Base-by-base conservation (phyloP, 2,888 invertebrate species). In the Drosophila mimica region DNA sequence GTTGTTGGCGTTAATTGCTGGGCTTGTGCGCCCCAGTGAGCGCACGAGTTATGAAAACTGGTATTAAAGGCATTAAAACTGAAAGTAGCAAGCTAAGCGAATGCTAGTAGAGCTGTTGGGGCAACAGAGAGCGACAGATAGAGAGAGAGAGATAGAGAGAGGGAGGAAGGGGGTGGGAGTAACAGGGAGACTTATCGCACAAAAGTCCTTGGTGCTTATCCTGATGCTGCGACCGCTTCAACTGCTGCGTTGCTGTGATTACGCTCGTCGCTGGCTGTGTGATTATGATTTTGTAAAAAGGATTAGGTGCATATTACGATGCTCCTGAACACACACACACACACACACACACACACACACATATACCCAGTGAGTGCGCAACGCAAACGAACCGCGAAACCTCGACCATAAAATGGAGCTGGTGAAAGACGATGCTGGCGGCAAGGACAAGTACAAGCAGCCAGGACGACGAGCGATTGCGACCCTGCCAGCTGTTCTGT, bases 41-140 rank as follows among this genome's bases (percentile, higher is more conserved):
- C 82, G 88, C 88, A 89, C 82, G 88, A 84, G 84, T 87, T 84
- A 84, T 84, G 89, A 82, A 89, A 89, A 84, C 88, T 84, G 86
- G 83, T 83, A 83, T 83, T 83, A 88, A 78, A 86, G 78, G 81
- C 79, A 79, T 79, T 79, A 79, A 78, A 79, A 79, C 79, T 81
- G 81, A 79, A 79, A 79, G 79, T 79, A 81, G 77, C 79, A 70
- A 68, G 64, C 88, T 85, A 85, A 83, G 82, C 86, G 82, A 84
- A 88, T 80, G 72, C 70, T 76, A 46, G 67, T 57, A 40, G 40
- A 57, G 68, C 15, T 17, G 52, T 28, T 13, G 13, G 25, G 11
- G 34, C 5, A 20, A 34, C 2, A 3, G 9, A 28, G n/a, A n/a
- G 31, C 49, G 61, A 30, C 38, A 31, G 43, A 46, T 40, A 34